phyloP scores from a whole-genome alignment of 2,797 vertebrate species.

The Peromyscus attwateri region DNA sequence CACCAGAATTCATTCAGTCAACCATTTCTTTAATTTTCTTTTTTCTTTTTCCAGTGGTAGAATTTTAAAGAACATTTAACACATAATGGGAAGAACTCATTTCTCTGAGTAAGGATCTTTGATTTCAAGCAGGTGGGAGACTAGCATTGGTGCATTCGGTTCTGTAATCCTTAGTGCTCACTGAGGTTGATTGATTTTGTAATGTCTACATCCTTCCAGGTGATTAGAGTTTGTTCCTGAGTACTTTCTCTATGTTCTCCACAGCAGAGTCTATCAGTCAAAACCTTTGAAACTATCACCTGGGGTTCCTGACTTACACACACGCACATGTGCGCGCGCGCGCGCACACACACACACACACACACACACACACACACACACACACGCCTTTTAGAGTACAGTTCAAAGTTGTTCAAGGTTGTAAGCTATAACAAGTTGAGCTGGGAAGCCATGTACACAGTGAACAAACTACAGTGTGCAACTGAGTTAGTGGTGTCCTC shows the following conservation, averaged over 20 bases:
- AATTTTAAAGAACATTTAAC: neutral
- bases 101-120: neutral
- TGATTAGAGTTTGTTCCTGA: neutral
- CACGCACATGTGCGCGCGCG: neutral
- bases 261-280: neutral
- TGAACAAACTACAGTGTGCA: neutral
- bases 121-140: neutral
- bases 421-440: neutral
- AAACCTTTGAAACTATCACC: neutral
- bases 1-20: neutral
- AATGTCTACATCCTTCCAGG: neutral
- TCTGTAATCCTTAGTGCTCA: neutral
- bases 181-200: neutral
- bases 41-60: neutral
- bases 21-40: neutral
- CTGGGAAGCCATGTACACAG: neutral
- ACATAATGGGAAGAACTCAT: neutral
- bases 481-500: neutral
- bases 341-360: neutral
- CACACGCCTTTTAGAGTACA: neutral
- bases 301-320: neutral
- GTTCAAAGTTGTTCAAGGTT: conserved; percentile 12
- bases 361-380: neutral
- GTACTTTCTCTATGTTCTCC: neutral
- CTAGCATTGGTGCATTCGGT: neutral